Percentiles rank a stretch among this genome's conserved stretches.
Conservation (phyloP, 2,888 invertebrate species). For the Cephus nigrinus region DNA sequence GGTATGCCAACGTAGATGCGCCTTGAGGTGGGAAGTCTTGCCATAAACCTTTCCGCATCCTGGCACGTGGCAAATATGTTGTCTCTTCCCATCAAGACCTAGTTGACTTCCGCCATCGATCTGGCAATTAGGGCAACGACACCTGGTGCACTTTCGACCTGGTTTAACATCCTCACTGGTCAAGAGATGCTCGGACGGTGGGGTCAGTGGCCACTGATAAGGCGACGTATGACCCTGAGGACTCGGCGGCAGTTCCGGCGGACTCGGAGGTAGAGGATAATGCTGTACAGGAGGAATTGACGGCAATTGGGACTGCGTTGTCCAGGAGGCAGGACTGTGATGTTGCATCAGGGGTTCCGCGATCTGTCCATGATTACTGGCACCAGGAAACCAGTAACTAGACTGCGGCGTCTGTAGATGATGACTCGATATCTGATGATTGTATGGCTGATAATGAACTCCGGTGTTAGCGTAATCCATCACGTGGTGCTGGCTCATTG, state of each 20-base stretch:
- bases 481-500: constrained; percentile 48
- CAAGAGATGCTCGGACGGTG: constrained; percentile 42
- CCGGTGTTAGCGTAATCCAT: constrained; percentile 49
- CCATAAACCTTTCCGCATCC: constrained; percentile 91
- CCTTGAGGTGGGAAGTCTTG: constrained; percentile 94
- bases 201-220: constrained; percentile 52
- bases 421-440: constrained; percentile 29
- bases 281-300: constrained; percentile 41
- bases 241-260: constrained; percentile 44
- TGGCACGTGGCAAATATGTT: constrained; percentile 87
- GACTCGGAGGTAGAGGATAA: constrained; percentile 50
- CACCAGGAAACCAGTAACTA: constrained; percentile 49
- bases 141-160: constrained; percentile 77
- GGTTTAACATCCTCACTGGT: constrained; percentile 36
- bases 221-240: constrained; percentile 43
- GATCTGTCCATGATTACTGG: constrained; percentile 38
- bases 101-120: constrained; percentile 80
- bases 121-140: constrained; percentile 84
- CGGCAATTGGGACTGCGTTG: constrained; percentile 23
- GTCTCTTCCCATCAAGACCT: constrained; percentile 83
- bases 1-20: constrained; percentile 92
- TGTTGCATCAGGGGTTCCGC: constrained; percentile 46
- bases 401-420: constrained; percentile 32
- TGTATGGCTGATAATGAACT: constrained; percentile 45
- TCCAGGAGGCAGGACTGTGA: constrained; percentile 38